Conservation (phyloP, 2,113 vertebrate genomes). For the Rhegmatorhina hoffmannsi region DNA sequence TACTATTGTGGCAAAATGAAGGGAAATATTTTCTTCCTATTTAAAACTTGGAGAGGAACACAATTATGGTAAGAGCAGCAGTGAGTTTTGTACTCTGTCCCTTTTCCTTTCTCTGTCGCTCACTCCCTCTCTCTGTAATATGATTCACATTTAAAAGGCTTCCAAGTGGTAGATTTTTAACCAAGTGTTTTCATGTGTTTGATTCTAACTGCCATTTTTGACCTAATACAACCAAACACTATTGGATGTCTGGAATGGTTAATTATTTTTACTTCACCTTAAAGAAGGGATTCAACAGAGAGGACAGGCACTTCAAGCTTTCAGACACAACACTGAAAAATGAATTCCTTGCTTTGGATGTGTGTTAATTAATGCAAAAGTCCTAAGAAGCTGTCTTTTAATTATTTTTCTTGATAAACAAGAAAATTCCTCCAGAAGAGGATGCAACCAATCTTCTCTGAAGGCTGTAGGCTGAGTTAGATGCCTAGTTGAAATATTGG, state of each 20-base stretch:
- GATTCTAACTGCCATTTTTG: slow-evolving; percentile 26
- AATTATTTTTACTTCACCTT: slow-evolving; percentile 44
- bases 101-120: background rate
- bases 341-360: background rate
- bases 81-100: background rate
- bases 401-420: slow-evolving; percentile 18
- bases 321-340: background rate
- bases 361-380: background rate
- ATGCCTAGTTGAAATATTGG: background rate
- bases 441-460: background rate
- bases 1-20: background rate
- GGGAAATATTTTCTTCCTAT: background rate
- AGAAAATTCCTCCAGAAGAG: background rate
- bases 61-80: background rate
- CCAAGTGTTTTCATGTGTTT: slow-evolving; percentile 13
- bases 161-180: slow-evolving; percentile 45
- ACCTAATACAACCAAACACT: background rate
- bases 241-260: background rate
- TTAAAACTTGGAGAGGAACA: slow-evolving; percentile 10
- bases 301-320: background rate
- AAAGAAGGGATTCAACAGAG: background rate
- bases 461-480: background rate
- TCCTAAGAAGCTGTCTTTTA: background rate
- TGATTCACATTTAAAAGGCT: slow-evolving; percentile 33
- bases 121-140: background rate